Base-by-base conservation (phyloP, 2,888 invertebrate species). In the Lepetodrilus schrolli region DNA sequence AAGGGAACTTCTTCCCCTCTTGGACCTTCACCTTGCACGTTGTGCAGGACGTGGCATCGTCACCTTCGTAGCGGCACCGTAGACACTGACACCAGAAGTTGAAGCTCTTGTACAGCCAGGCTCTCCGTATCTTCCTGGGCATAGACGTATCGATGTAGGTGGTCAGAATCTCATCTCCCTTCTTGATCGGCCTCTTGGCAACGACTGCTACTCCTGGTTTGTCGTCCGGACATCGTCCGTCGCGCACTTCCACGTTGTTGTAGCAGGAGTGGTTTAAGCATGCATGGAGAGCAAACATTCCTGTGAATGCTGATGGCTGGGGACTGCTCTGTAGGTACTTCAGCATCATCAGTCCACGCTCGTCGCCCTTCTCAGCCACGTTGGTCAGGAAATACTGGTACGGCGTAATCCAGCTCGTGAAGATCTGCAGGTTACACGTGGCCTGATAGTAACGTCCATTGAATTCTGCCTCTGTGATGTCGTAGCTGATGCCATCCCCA, bases 71-170 rank as follows among this genome's bases (percentile, higher is more conserved):
- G 51, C 82, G 79, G 70, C 87, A 88, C 8, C 85, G 80, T 20
- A 73, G 79, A 65, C 87, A 88, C 38, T 82, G 79, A 70, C 87
- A 88, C 87, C 87, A 88, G 76, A 88, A 88, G 72, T 86, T 87
- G 78, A 87, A 88, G 2, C 87, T 86, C 73, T 85, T 83, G 74
- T 80, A 88, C 10, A 88, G 77, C 87, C 87, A 88, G 17, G 87
- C 86, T 17, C 86, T 78, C 2, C 87, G 79, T 47, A 87, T 73
- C 70, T 81, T 81, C 43, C 85, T 78, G 0, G 85, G 84, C 83
- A 88, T 82, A 0, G 82, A 51, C 0, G 86, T 86, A 69, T 88
- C 87, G 4, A 88, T 86, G 73, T 88, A 88, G 0, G 86, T 86
- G 7, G 85, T 86, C 48, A 81, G 81, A 4, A 87, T 73, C 73